phyloP scores from a whole-genome alignment of 2,113 vertebrate genomes.

The Siphamia tubifer region DNA sequence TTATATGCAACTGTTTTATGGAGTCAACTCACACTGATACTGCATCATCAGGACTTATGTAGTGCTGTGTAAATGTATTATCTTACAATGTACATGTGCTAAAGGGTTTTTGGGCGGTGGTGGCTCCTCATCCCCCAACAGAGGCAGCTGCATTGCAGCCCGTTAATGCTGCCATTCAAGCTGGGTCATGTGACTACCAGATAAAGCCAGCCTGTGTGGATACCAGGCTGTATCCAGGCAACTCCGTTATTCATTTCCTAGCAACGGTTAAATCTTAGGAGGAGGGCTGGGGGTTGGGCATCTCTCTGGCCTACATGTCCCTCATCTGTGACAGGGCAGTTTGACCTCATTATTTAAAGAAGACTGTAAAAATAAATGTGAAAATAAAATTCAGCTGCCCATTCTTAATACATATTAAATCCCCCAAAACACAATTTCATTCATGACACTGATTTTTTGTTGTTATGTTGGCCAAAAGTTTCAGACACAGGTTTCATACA shows the following conservation, averaged over 20 bases:
- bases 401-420: too few relatives aligned
- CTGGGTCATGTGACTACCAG: constrained; percentile 61
- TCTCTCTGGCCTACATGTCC: constrained; percentile 66
- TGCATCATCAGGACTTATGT: too few relatives aligned
- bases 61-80: too few relatives aligned
- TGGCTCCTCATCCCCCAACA: too few relatives aligned
- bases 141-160: constrained; percentile 56
- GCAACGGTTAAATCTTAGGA: constrained; percentile 65
- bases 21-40: neutral
- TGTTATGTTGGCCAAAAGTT: too few relatives aligned
- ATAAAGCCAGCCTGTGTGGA: constrained; percentile 72
- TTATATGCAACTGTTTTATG: neutral
- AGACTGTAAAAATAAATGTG: neutral
- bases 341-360: constrained; percentile 37
- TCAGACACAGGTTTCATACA: too few relatives aligned
- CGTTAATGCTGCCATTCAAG: constrained; percentile 63
- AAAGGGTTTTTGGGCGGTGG: too few relatives aligned
- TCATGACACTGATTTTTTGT: too few relatives aligned
- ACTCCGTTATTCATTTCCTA: constrained; percentile 74
- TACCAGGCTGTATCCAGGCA: constrained; percentile 71
- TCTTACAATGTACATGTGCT: too few relatives aligned
- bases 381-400: too few relatives aligned
- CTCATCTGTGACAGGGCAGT: constrained; percentile 26
- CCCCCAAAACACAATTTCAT: too few relatives aligned
- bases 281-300: constrained; percentile 61